These are phyloP conservation scores for Numenius arquata DNA, from an alignment of 2,113 vertebrate genomes.

Conservation along the genomic window DNA sequence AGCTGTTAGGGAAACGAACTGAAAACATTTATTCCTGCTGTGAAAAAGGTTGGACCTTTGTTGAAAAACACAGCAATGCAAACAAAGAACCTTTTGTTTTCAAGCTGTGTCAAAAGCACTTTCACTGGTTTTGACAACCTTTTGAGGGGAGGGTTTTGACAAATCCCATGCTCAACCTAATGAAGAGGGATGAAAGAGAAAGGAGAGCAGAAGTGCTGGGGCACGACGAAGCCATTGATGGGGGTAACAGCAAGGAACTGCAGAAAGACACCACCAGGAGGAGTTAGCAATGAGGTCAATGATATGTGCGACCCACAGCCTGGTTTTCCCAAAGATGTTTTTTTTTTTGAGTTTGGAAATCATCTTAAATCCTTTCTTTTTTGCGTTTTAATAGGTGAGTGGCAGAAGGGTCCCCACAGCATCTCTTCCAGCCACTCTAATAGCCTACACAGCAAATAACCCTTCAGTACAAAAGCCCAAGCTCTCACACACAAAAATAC, in stretches of 20 bases:
- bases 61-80: background rate
- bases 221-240: background rate
- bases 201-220: background rate
- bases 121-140: background rate
- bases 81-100: constrained; percentile 15
- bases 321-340: background rate
- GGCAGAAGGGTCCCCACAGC: background rate
- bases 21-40: background rate
- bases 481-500: background rate
- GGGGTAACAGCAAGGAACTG: background rate
- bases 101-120: background rate
- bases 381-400: background rate
- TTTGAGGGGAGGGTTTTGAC: background rate
- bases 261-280: background rate
- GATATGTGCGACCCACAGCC: background rate
- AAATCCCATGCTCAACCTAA: background rate
- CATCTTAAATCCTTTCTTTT: background rate
- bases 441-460: background rate
- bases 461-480: background rate
- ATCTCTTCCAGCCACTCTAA: background rate
- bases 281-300: background rate
- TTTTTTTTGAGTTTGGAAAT: background rate
- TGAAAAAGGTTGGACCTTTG: background rate
- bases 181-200: background rate
- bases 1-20: background rate